Evolutionary conservation across 2,888 invertebrate genomes (phyloP), one percentile per base, ranked within the genome.

Genomic region (Eumacrocentrus americanus): DNA sequence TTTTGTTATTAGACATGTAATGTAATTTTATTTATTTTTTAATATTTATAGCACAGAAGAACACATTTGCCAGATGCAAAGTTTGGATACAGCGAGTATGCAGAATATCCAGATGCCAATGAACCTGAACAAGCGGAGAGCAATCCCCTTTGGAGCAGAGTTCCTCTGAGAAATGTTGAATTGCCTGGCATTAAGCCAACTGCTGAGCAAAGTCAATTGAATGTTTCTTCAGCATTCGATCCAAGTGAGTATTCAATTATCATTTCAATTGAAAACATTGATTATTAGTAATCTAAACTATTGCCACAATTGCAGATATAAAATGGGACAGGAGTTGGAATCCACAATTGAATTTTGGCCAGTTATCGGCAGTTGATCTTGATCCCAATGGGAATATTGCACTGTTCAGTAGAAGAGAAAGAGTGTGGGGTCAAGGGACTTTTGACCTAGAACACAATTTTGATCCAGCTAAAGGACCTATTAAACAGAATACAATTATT

Each of bases 321-420:
- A 50, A 62, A 51, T 80, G 73, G 76, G 73, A 77, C 38, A 29
- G 51, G 35, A 23, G 65, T 4, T 80, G 78, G 79, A 64, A 61
- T 1, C 35, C 61, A 0, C 58, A 66, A 20, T 53, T 73, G 14
- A 62, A 66, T 5, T 64, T 88, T n/a, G 94, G 95, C 1, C 91
- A 94, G 77, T 88, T 95, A 1, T 88, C 91, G 0, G 94, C 92
- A 3, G 88, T 97, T 1, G 88, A 91, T 3, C 82, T 93, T 12
- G 92, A 94, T 76, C 83, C 82, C 1, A 75, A 83, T n/a, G 92
- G 91, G 0, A 86, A 88, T 63, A 83, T 95, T 9, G 86, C 90
- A 11, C 86, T 95, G 37, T 94, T 96, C 77, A 95, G 96, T 80
- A 85, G 96, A 66, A 91, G 87, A 0, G 82, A 86, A 57, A 84